Evolutionary conservation across 2,888 invertebrate genomes (phyloP).

Genomic region (Drosophila subquinaria): DNA sequence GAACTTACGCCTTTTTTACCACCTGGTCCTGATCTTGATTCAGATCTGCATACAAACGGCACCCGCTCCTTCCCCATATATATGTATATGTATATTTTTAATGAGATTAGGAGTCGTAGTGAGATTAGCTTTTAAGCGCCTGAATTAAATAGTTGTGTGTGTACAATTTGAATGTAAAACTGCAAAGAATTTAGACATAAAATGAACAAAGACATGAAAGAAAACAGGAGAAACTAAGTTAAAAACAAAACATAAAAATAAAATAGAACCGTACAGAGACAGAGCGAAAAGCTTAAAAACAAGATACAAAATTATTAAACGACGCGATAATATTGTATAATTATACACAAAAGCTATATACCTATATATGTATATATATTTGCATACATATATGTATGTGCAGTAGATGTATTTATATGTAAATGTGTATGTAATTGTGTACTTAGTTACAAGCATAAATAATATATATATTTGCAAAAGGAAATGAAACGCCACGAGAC

Average conservation of each 20-base stretch:
- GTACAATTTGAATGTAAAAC: conserved; percentile 66
- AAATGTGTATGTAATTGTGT: conserved; percentile 81
- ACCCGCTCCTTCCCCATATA: conserved; percentile 29
- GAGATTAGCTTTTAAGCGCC: conserved; percentile 76
- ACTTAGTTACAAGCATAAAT: conserved; percentile 70
- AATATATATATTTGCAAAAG: conserved; percentile 74
- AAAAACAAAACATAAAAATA: conserved; percentile 18
- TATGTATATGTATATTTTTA: conserved; percentile 59
- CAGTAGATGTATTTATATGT: conserved; percentile 80
- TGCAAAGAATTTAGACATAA: conserved; percentile 78
- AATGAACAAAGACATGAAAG: conserved; percentile 70
- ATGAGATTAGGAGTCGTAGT: conserved; percentile 60
- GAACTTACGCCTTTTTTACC: background rate
- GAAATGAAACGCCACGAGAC: conserved; percentile 49
- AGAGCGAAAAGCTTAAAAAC: conserved; percentile 62
- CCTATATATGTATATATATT: conserved; percentile 60
- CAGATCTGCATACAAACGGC: conserved; percentile 29
- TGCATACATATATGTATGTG: conserved; percentile 65
- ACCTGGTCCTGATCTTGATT: conserved; percentile 4
- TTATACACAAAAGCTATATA: conserved; percentile 68
- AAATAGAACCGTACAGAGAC: conserved; percentile 39
- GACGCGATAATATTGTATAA: conserved; percentile 77
- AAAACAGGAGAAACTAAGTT: conserved; percentile 49
- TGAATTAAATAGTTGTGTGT: conserved; percentile 71
- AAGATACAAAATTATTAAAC: conserved; percentile 40